Base-by-base conservation (phyloP, 2,797 vertebrate species). In the Esox lucius region DNA sequence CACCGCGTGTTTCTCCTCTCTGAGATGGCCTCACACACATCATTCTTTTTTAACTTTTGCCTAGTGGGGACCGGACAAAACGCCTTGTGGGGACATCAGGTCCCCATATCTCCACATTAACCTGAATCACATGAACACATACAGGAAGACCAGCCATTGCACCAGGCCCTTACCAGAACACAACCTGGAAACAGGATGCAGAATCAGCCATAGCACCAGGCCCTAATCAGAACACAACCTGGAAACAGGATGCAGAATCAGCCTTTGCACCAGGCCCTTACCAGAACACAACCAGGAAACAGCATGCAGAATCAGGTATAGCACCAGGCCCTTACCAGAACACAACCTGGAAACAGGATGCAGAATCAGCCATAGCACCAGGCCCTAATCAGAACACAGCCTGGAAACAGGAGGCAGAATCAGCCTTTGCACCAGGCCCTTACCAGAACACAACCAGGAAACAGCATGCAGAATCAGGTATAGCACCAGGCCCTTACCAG, bases 261-360 rank as follows among this genome's bases (percentile, higher is more conserved):
- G 28, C 28, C 28, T 31, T 31, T 31, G 28, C 28, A 31, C 80
- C 77, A 75, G 72, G 28, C 61, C 69, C 69, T 71, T 71, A 83
- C 68, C 83, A 83, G 77, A 79, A 83, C 67, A 73, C 83, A 85
- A 91, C 84, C 86, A 91, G 82, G 82, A 91, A 89, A 89, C 65
- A 7, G 73, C 70, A 83, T 59, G 72, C 80, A 90, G 70, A 81
- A 84, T 31, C 28, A 31, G 28, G 28, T 28, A 31, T 31, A 31
- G 28, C 28, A 31, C 80, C 77, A 75, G 72, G 28, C 61, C 69
- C 69, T 71, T 73, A 83, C 68, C 83, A 83, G 77, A 79, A 83
- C 67, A 73, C 82, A 85, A 91, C 84, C 86, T 91, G 82, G 82
- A 91, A 89, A 89, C 65, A 7, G 73, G 70, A 83, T 59, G 72